Conservation (phyloP, 2,113 vertebrate genomes). For the Gavialis gangeticus region DNA sequence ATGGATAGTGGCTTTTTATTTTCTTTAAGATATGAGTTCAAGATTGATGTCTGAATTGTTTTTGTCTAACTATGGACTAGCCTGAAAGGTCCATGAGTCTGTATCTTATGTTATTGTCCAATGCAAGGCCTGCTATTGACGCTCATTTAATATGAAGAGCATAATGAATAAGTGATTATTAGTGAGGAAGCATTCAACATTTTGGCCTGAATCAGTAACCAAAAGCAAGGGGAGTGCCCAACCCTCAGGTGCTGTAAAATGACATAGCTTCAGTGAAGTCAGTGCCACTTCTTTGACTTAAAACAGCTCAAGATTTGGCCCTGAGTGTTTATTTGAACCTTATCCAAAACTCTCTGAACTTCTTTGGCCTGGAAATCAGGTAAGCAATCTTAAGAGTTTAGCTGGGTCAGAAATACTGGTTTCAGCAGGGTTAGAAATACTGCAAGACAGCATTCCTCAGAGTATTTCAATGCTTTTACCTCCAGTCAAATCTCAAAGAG, state of each 20-base stretch:
- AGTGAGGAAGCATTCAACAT: neutral
- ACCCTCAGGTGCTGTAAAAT: neutral
- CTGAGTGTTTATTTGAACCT: neutral
- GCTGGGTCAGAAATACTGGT: conserved; percentile 13
- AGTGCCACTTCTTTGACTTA: neutral
- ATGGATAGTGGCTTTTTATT: neutral
- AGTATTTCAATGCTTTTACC: conserved; percentile 6
- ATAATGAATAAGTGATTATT: neutral
- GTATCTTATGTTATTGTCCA: neutral
- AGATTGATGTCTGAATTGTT: neutral
- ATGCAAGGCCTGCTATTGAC: neutral
- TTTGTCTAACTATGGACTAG: neutral
- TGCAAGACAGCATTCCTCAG: conserved; percentile 23
- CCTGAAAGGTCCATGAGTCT: neutral
- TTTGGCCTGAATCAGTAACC: neutral
- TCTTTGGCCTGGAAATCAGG: conserved; percentile 21
- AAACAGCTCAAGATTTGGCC: neutral
- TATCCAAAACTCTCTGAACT: neutral
- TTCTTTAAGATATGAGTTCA: neutral
- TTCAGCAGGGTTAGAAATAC: conserved; percentile 38
- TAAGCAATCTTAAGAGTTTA: neutral
- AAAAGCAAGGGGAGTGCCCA: neutral
- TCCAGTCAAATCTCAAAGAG: conserved; percentile 21
- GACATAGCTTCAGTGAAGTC: neutral
- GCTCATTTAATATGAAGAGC: neutral